Evolutionary conservation across 2,113 vertebrate genomes (phyloP).

Genomic region (Oncorhynchus mykiss): DNA sequence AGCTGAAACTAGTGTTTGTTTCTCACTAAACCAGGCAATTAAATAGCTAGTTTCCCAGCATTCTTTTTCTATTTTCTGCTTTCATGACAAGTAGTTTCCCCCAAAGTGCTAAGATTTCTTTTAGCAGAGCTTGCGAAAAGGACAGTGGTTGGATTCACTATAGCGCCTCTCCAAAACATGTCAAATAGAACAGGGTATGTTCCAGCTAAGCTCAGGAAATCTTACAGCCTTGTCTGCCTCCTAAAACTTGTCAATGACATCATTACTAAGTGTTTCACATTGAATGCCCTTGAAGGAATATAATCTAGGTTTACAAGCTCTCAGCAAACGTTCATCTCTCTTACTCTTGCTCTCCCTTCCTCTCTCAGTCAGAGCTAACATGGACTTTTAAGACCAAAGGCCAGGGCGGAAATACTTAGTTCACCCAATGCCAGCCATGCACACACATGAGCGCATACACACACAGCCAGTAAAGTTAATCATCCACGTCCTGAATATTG

Average conservation of each 20-base stretch:
- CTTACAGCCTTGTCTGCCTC: conserved; percentile 12
- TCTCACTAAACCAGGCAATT: too few relatives aligned
- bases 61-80: too few relatives aligned
- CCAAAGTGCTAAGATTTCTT: too few relatives aligned
- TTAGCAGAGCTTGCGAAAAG: too few relatives aligned
- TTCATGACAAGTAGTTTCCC: too few relatives aligned
- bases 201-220: background rate
- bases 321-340: conserved; percentile 9
- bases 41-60: too few relatives aligned
- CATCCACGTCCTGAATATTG: background rate
- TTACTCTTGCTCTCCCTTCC: conserved; percentile 17
- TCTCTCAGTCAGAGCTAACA: conserved; percentile 1
- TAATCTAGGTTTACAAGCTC: conserved; percentile 21
- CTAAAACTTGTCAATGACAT: conserved; percentile 5
- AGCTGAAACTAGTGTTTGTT: too few relatives aligned
- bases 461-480: background rate
- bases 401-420: background rate
- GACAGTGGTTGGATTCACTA: too few relatives aligned
- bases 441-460: background rate
- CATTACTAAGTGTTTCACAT: background rate
- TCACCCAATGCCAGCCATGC: background rate
- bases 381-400: conserved; percentile 10
- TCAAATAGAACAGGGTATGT: too few relatives aligned
- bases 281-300: background rate
- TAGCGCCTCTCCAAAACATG: too few relatives aligned